Conservation (phyloP, 2,888 invertebrate genomes). For the Lasioglossum zephyrum region DNA sequence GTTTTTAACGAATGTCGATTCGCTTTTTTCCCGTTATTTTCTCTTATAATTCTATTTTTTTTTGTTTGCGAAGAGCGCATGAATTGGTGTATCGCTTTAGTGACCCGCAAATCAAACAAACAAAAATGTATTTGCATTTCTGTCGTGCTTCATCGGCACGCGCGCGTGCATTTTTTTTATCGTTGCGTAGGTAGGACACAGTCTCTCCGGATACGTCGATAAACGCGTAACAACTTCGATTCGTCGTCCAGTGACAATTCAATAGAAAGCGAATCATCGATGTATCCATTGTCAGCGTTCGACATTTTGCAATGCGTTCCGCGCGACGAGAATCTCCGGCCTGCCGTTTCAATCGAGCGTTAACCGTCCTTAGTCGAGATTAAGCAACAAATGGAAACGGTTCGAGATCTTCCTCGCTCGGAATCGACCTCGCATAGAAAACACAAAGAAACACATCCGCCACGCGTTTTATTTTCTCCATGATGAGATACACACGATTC, state of each 20-base stretch:
- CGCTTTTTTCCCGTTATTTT: neutral
- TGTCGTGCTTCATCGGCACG: slow-evolving; percentile 33
- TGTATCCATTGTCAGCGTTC: neutral
- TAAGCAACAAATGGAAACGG: slow-evolving; percentile 5
- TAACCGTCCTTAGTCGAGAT: slow-evolving; percentile 49
- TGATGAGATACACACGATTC: neutral
- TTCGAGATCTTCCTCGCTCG: slow-evolving; percentile 26
- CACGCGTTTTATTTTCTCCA: slow-evolving; percentile 14
- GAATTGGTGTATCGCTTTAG: slow-evolving; percentile 13
- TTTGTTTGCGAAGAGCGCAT: slow-evolving; percentile 11
- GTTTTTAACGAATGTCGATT: slow-evolving; percentile 10
- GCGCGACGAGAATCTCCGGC: slow-evolving; percentile 4
- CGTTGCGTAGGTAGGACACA: slow-evolving; percentile 28
- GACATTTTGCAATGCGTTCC: neutral
- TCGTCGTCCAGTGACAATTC: neutral
- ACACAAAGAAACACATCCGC: neutral
- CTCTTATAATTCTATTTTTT: neutral
- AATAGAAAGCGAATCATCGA: neutral
- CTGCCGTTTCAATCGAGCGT: slow-evolving; percentile 11
- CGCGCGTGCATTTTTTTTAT: slow-evolving; percentile 52
- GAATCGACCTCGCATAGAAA: slow-evolving; percentile 28
- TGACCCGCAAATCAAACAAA: neutral
- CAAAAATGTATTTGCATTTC: slow-evolving; percentile 55
- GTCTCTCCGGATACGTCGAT: slow-evolving; percentile 15
- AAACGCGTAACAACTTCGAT: neutral